These are phyloP conservation scores for Eupelmus urozonus DNA, from an alignment of 2,888 invertebrate genomes.

Conservation along the genomic window DNA sequence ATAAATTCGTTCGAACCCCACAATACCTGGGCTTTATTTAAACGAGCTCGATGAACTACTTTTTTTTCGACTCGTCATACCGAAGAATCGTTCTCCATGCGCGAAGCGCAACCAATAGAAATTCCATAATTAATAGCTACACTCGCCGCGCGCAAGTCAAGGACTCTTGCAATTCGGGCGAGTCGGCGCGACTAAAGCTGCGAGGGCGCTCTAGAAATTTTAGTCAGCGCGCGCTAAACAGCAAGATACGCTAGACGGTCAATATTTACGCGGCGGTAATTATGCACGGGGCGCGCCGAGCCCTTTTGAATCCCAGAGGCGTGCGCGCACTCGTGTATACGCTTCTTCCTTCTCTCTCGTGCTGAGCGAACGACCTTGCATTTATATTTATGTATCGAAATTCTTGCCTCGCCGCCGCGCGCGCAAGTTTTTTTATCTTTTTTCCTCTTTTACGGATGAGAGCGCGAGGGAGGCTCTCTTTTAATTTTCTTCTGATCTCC, in stretches of 20 bases:
- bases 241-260: slow-evolving; percentile 13
- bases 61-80: background rate
- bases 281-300: background rate
- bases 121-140: slow-evolving; percentile 17
- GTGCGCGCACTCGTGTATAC: background rate
- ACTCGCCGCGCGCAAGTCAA: background rate
- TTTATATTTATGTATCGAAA: slow-evolving; percentile 72
- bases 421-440: background rate
- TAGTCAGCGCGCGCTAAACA: background rate
- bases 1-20: too few species aligned
- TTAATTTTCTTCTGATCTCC: slow-evolving; percentile 27
- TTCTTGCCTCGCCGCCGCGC: slow-evolving; percentile 36
- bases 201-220: background rate
- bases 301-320: slow-evolving; percentile 31
- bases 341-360: slow-evolving; percentile 43
- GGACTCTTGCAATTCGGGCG: slow-evolving; percentile 10
- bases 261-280: slow-evolving; percentile 32
- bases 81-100: background rate
- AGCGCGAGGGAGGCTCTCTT: background rate
- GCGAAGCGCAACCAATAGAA: background rate
- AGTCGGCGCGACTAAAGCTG: background rate
- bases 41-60: too few species aligned
- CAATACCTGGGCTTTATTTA: too few species aligned
- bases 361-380: slow-evolving; percentile 67
- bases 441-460: slow-evolving; percentile 3